Evolutionary conservation across 2,888 invertebrate genomes (phyloP).

Genomic region (Tipula lateralis): DNA sequence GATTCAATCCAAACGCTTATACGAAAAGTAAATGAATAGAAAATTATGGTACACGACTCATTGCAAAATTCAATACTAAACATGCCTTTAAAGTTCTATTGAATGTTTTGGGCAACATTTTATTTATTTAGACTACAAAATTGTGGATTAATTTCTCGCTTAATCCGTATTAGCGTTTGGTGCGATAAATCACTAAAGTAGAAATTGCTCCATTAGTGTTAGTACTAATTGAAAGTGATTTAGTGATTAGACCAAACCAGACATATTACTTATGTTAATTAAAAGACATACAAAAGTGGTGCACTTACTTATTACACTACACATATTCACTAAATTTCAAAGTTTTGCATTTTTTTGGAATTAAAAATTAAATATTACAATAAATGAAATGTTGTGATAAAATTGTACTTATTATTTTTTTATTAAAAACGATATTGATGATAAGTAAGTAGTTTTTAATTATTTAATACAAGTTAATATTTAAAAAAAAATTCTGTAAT

Average conservation of each 20-base stretch:
- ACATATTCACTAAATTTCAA: background rate
- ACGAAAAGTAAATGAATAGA: too few species aligned
- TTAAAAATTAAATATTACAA: background rate
- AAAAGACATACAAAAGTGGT: background rate
- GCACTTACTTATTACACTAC: background rate
- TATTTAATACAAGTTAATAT: background rate
- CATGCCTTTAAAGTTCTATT: too few species aligned
- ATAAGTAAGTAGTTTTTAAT: background rate
- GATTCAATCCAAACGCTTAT: too few species aligned
- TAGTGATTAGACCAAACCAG: background rate
- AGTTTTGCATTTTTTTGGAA: background rate
- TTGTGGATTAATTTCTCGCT: too few species aligned
- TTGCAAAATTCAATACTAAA: too few species aligned
- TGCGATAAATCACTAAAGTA: too few species aligned
- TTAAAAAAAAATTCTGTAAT: too few species aligned
- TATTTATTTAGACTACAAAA: background rate
- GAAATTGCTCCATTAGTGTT: background rate
- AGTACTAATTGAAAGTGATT: background rate
- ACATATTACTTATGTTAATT: background rate
- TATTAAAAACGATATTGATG: background rate
- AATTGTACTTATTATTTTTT: background rate
- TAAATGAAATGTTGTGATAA: constrained; percentile 24
- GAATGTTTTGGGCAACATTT: too few species aligned
- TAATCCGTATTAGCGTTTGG: too few species aligned
- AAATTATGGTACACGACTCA: too few species aligned